These are phyloP conservation scores for Felis chaus DNA, from an alignment of 2,113 vertebrate genomes.

Conservation along the genomic window DNA sequence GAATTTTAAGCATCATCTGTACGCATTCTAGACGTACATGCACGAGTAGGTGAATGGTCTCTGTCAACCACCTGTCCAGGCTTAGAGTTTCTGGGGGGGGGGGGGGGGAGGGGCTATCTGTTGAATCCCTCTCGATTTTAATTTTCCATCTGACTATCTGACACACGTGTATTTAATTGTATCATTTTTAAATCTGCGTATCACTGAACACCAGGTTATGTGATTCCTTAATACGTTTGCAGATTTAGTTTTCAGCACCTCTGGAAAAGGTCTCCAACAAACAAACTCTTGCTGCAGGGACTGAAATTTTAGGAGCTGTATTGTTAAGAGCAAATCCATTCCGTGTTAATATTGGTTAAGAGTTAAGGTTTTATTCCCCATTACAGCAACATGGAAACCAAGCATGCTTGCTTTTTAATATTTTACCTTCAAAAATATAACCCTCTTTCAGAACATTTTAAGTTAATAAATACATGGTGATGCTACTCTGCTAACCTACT, in stretches of 20 bases:
- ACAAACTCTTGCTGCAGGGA: neutral
- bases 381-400: neutral
- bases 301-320: neutral
- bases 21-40: conserved; percentile 70
- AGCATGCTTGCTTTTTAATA: neutral
- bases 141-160: neutral
- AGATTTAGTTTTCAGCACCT: neutral
- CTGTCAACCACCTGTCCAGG: neutral
- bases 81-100: neutral
- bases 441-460: neutral
- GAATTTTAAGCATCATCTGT: conserved; percentile 60
- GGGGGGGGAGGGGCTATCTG: neutral
- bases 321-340: neutral
- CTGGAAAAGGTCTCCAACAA: neutral
- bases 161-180: neutral
- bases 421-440: neutral
- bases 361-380: conserved; percentile 68
- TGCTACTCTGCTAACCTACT: neutral
- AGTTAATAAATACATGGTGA: neutral
- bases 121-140: neutral
- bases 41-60: conserved; percentile 56
- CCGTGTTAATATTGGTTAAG: neutral
- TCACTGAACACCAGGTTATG: neutral
- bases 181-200: neutral
- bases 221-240: neutral